phyloP scores from a whole-genome alignment of 2,888 invertebrate genomes.

The Tricholauxania praeusta region DNA sequence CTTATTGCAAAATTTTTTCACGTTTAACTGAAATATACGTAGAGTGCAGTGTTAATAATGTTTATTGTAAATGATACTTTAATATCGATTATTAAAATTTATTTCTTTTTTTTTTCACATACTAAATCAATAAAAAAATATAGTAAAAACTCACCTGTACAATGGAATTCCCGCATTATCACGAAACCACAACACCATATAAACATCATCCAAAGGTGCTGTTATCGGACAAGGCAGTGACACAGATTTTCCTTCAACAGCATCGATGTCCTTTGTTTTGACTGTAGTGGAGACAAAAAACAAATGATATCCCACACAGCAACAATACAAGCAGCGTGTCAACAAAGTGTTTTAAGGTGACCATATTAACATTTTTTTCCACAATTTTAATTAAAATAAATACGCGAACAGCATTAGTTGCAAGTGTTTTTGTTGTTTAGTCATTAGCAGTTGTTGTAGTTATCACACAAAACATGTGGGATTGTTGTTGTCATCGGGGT shows the following conservation, averaged over 20 bases:
- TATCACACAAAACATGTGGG: too few relatives aligned
- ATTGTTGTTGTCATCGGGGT: constrained; percentile 13
- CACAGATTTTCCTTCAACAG: constrained; percentile 88
- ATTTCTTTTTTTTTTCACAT: too few relatives aligned
- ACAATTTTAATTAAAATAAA: constrained; percentile 23
- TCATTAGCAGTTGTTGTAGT: not conserved
- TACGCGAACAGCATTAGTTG: constrained; percentile 23
- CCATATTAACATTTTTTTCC: not conserved
- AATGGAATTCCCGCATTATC: constrained; percentile 88
- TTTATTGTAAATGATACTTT: too few relatives aligned
- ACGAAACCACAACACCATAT: constrained; percentile 94
- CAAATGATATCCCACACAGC: constrained; percentile 7
- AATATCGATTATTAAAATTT: too few relatives aligned
- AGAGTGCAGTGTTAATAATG: too few relatives aligned
- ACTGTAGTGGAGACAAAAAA: constrained; percentile 65
- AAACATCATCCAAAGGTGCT: constrained; percentile 86
- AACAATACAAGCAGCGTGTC: constrained; percentile 4
- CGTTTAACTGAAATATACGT: too few relatives aligned
- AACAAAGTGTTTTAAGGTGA: not conserved
- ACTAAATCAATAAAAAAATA: too few relatives aligned
- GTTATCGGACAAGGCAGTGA: constrained; percentile 89
- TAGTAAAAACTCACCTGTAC: constrained; percentile 76
- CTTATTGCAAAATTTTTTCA: too few relatives aligned
- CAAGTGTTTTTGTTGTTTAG: not conserved
- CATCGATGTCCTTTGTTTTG: constrained; percentile 84